Percentiles rank a stretch among this genome's conserved stretches.
Conservation (phyloP, 2,797 vertebrate species). For the Graptemys geographica region DNA sequence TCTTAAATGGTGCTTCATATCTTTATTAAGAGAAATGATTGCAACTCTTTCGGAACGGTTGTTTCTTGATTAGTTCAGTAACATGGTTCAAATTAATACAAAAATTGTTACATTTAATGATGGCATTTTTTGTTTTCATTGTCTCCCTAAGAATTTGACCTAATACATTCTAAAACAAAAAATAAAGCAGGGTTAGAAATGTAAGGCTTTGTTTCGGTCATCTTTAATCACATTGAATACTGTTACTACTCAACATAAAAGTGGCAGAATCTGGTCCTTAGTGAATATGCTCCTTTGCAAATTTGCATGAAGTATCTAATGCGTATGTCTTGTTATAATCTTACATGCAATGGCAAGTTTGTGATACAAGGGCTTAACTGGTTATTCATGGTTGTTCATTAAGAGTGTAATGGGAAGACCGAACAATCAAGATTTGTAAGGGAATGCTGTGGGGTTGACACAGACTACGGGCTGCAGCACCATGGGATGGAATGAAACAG, state of each 20-base stretch:
- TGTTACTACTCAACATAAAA: background rate
- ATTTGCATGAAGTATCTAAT: background rate
- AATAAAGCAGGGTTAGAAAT: background rate
- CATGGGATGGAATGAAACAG: background rate
- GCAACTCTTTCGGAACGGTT: constrained; percentile 27
- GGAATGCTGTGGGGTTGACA: background rate
- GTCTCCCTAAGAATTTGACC: background rate
- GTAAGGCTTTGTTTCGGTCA: background rate
- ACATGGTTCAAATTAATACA: constrained; percentile 39
- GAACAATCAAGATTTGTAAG: background rate
- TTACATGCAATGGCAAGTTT: background rate
- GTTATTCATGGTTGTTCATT: background rate
- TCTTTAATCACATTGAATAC: background rate
- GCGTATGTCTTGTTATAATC: background rate
- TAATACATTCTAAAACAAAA: background rate
- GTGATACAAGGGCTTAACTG: background rate
- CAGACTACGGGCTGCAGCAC: background rate
- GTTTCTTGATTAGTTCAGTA: constrained; percentile 21
- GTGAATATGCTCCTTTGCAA: background rate
- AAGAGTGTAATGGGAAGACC: background rate
- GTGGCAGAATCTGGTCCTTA: background rate
- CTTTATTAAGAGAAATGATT: background rate
- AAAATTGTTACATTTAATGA: background rate
- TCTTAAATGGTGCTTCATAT: background rate
- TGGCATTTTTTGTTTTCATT: background rate